Evolutionary conservation across 1,140 invertebrate genomes (phyloP).

Genomic region (Ridgeia piscesae): DNA sequence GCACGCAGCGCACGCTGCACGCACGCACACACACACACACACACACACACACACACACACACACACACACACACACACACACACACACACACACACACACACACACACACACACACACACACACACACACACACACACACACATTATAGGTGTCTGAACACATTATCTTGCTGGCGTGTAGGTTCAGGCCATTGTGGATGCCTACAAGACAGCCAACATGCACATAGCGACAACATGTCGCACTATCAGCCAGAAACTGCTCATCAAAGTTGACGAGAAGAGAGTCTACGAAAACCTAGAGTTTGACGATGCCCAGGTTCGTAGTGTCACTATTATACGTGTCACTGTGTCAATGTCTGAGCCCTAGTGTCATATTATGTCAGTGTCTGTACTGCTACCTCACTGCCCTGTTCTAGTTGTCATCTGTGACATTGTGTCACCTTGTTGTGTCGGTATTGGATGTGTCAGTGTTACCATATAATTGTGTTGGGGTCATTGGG

Average conservation of each 20-base stretch:
- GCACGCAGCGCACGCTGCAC: too few relatives aligned
- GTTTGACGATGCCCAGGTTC: constrained; percentile 58
- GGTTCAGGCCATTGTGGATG: constrained; percentile 70
- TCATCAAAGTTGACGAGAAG: constrained; percentile 67
- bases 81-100: too few relatives aligned
- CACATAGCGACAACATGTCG: constrained; percentile 75
- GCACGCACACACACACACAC: too few relatives aligned
- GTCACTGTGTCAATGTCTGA: neutral
- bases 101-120: too few relatives aligned
- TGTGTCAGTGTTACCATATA: too few relatives aligned
- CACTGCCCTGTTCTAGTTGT: neutral
- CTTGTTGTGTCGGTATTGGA: too few relatives aligned
- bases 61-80: too few relatives aligned
- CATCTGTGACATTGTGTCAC: neutral
- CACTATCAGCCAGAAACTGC: constrained; percentile 71
- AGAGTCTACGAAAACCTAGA: constrained; percentile 58
- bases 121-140: too few relatives aligned
- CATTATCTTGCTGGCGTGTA: constrained; percentile 20
- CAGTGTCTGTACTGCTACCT: neutral
- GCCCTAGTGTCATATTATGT: neutral
- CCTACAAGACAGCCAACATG: constrained; percentile 77
- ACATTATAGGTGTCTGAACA: too few relatives aligned
- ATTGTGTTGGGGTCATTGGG: too few relatives aligned
- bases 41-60: too few relatives aligned
- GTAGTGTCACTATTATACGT: neutral